Base-by-base conservation (phyloP, 92 coral and sea anemone species). In the Plumapathes pennacea region DNA sequence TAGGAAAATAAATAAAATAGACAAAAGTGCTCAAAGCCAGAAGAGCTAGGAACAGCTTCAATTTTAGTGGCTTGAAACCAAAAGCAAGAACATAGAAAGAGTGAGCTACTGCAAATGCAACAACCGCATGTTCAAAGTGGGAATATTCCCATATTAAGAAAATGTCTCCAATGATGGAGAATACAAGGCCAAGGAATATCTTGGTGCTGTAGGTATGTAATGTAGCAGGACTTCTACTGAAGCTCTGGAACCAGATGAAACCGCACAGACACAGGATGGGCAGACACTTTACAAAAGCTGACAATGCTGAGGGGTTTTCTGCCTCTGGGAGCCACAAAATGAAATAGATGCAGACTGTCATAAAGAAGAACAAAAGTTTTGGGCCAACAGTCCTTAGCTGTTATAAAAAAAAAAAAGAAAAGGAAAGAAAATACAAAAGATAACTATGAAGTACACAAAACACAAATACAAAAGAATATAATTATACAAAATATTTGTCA, bases 161-260 rank as follows among this genome's bases (percentile, higher is more conserved):
- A 38, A 77, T 71, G 30, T 82, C 88, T 4, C 88, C 88, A 29
- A 65, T 59, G 28, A 77, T 46, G 2, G 88, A 82, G 68, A 82
- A 82, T 32, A 68, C 21, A 26, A 82, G 76, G 66, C 83, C 88
- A 2, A 74, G 31, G 24, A 82, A 49, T 4, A 82, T 61, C 25
- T 25, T 23, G 1, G 64, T 55, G 25, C 68, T 82, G 74, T 74
- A 82, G 25, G 48, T 57, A 46, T 68, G 63, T n/a, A n/a, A n/a
- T n/a, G n/a, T n/a, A 23, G 64, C 61, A 26, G 54, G 34, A 20
- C 60, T 41, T 24, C 46, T 38, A 32, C 78, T 67, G 21, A 62
- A 41, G 4, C 74, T 78, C 29, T 82, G 78, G 77, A 36, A 46
- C 29, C 46, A 38, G 46, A 82, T 64, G 57, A 74, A 75, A 32